Base-by-base conservation (phyloP, 2,888 invertebrate genomes). In the Melinaea marsaeus region DNA sequence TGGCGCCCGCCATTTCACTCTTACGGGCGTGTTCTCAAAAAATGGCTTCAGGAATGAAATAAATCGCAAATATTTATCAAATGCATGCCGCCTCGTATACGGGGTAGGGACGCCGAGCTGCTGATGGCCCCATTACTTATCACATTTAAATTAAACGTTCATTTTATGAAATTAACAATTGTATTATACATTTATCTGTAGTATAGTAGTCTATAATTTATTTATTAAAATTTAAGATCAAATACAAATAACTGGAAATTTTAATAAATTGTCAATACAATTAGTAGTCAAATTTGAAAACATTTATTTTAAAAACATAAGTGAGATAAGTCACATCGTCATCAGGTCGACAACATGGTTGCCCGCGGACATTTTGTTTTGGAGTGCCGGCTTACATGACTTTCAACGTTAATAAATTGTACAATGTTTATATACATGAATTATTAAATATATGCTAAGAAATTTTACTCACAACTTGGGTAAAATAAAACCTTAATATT, bases 1-100 rank as follows among this genome's bases (percentile, higher is more conserved):
- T 75, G 74, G 76, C 75, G 77, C 71, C 75, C 76, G 83, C 79
- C 82, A 83, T 85, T 85, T 78, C 77, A 78, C 83, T 81, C 79
- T 83, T 75, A 77, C 81, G 51, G 51, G 78, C 75, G 79, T 76
- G 79, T 80, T 82, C 81, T 81, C 76, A 80, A 85, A 86, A 88
- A 87, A 87, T 88, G 78, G 79, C 83, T 76, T 74, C 76, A 77
- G 79, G 79, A 84, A 81, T 81, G 77, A 84, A 85, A 86, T 86
- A 88, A 88, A 89, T 88, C 74, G 86, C 82, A 80, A 83, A 85
- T 85, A 84, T 89, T 86, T 89, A 88, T 89, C 88, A 88, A 85
- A 86, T 79, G 76, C 76, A 76, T 76, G 72, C 77, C 74, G 74
- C 69, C 73, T 72, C 70, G 72, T 72, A 74, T 78, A 74, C 65